Conservation (phyloP, 2,113 vertebrate genomes). For the Xyrauchen texanus region DNA sequence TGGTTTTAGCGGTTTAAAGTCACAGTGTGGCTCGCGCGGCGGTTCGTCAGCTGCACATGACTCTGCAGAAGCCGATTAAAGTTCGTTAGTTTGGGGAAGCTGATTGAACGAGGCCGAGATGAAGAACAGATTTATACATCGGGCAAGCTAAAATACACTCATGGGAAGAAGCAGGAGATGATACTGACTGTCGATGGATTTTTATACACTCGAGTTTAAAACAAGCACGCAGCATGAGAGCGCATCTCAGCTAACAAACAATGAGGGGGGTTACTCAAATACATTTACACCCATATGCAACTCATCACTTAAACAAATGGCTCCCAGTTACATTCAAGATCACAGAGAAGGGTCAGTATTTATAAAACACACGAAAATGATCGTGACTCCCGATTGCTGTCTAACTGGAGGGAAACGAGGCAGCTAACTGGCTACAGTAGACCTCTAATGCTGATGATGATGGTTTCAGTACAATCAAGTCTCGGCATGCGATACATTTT, state of each 20-base stretch:
- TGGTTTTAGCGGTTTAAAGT: not conserved
- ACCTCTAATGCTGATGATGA: not conserved
- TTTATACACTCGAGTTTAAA: not conserved
- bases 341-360: not conserved
- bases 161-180: not conserved
- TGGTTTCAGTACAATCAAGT: not conserved
- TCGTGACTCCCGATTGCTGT: not conserved
- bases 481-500: not conserved
- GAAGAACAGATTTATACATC: not conserved
- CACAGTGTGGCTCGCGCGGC: not conserved
- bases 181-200: not conserved
- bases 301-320: not conserved
- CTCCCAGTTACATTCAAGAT: not conserved
- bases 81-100: slow-evolving; percentile 20
- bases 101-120: slow-evolving; percentile 22
- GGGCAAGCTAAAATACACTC: not conserved
- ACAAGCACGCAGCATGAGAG: not conserved
- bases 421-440: slow-evolving; percentile 27
- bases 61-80: slow-evolving; percentile 41
- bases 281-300: not conserved
- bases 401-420: slow-evolving; percentile 29
- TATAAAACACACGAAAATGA: not conserved
- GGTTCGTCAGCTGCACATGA: slow-evolving; percentile 42
- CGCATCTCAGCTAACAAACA: slow-evolving; percentile 26
- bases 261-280: not conserved